phyloP scores from a whole-genome alignment of 2,888 invertebrate species.

The Eilema griseolum region DNA sequence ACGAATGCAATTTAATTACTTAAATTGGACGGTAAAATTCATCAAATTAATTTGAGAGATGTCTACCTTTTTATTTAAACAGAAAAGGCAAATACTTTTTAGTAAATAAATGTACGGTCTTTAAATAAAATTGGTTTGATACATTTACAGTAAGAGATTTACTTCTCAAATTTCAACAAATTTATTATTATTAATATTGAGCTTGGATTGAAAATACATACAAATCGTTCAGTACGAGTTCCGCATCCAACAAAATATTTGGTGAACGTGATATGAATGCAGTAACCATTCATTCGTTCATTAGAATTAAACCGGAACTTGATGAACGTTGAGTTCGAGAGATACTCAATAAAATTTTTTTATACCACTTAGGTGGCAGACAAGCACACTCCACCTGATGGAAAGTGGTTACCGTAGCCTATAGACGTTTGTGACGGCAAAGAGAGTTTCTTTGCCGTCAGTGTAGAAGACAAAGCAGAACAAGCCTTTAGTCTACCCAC shows the following conservation, averaged over 20 bases:
- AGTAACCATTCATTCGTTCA: not conserved
- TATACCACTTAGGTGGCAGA: no score
- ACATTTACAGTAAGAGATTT: not conserved
- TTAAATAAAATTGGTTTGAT: not conserved
- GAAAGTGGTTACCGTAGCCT: no score
- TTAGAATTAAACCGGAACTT: not conserved
- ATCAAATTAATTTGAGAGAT: not conserved
- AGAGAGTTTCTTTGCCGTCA: no score
- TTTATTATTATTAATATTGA: no score
- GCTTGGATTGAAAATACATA: no score
- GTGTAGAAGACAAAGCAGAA: no score
- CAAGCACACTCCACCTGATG: no score
- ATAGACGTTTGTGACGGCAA: no score
- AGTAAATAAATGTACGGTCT: not conserved
- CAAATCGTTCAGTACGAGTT: not conserved
- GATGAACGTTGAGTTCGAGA: not conserved
- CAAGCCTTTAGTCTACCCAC: no score
- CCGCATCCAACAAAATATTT: not conserved
- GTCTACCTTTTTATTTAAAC: not conserved
- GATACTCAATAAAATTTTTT: not conserved
- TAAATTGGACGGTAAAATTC: not conserved
- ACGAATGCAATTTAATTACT: constrained; percentile 23
- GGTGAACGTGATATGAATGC: not conserved
- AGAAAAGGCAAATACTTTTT: no score
- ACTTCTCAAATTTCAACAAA: not conserved